Percentiles rank a stretch among this genome's conserved stretches.
Conservation (phyloP, 2,113 vertebrate genomes). For the Anarrhichthys ocellatus region DNA sequence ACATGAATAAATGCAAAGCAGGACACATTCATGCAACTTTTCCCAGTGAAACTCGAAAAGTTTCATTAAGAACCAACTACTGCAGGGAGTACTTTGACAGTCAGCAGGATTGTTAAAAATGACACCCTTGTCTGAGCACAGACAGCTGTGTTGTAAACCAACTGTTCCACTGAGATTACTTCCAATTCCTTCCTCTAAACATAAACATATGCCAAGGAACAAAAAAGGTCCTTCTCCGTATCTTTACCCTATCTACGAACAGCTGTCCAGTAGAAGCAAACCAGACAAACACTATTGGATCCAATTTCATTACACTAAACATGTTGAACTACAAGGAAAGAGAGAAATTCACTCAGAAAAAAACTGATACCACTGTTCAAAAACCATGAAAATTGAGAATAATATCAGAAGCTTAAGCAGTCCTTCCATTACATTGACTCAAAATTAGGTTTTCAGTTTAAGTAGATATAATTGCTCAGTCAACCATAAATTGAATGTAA, state of each 20-base stretch:
- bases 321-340: not conserved
- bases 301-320: not conserved
- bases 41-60: not conserved
- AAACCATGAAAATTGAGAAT: not conserved
- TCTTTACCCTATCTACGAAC: slow-evolving; percentile 17
- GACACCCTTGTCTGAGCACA: slow-evolving; percentile 22
- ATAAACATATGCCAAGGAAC: slow-evolving; percentile 23
- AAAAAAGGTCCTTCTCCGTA: slow-evolving; percentile 9
- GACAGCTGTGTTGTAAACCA: slow-evolving; percentile 49
- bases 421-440: not conserved
- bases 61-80: not conserved
- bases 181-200: slow-evolving; percentile 9
- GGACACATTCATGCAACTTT: slow-evolving; percentile 1
- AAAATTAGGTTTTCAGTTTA: not conserved
- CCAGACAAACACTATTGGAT: not conserved
- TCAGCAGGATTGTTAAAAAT: slow-evolving; percentile 36
- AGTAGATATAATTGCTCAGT: slow-evolving; percentile 1
- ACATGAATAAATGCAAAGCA: not conserved
- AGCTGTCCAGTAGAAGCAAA: slow-evolving; percentile 30
- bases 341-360: not conserved
- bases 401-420: not conserved
- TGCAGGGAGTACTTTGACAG: slow-evolving; percentile 8
- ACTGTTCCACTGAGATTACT: slow-evolving; percentile 31
- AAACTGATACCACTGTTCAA: not conserved
- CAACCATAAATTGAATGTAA: not conserved